A percentile compares a stretch with the other conserved stretches of the same genome.
These are phyloP conservation scores for Oncorhynchus gorbuscha DNA, from an alignment of 2,113 vertebrate genomes.

Conservation along the genomic window DNA sequence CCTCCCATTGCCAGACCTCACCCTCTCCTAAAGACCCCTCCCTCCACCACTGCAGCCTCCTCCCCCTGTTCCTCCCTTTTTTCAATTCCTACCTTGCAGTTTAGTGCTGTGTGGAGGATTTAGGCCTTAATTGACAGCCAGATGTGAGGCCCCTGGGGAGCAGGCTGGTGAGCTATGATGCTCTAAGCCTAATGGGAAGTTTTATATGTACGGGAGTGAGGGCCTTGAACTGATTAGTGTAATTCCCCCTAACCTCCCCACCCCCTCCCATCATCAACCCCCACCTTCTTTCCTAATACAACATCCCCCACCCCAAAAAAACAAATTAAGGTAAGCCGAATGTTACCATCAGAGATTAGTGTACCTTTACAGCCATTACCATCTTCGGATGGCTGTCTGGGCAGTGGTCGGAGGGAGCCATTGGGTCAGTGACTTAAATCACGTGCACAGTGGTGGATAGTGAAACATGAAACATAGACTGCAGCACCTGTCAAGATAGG, in stretches of 20 bases:
- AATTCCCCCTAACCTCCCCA: slow-evolving; percentile 72
- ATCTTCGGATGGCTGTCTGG: slow-evolving; percentile 65
- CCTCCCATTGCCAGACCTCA: slow-evolving; percentile 79
- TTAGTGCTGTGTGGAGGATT: slow-evolving; percentile 34
- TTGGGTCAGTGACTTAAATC: slow-evolving; percentile 73
- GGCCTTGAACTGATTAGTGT: slow-evolving; percentile 90
- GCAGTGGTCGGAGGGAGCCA: slow-evolving; percentile 66
- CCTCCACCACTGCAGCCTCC: neutral
- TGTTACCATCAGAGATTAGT: slow-evolving; percentile 91
- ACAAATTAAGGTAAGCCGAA: slow-evolving; percentile 92
- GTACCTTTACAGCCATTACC: slow-evolving; percentile 90
- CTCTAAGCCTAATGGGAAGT: slow-evolving; percentile 94
- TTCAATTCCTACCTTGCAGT: slow-evolving; percentile 87
- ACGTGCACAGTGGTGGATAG: slow-evolving; percentile 29
- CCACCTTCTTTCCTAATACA: slow-evolving; percentile 80
- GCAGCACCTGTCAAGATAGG: slow-evolving; percentile 86
- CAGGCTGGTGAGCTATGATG: slow-evolving; percentile 81
- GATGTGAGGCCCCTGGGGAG: slow-evolving; percentile 85
- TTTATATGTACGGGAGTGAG: slow-evolving; percentile 78
- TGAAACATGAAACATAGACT: slow-evolving; percentile 81
- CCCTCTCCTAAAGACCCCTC: slow-evolving; percentile 68
- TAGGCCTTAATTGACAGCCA: slow-evolving; percentile 82
- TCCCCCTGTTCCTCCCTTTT: slow-evolving; percentile 74
- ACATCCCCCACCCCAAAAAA: slow-evolving; percentile 67
- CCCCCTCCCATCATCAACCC: neutral